Percentiles rank a stretch among this genome's conserved stretches.
phyloP scores from a whole-genome alignment of 1,140 invertebrate genomes.

The Magallana angulata region DNA sequence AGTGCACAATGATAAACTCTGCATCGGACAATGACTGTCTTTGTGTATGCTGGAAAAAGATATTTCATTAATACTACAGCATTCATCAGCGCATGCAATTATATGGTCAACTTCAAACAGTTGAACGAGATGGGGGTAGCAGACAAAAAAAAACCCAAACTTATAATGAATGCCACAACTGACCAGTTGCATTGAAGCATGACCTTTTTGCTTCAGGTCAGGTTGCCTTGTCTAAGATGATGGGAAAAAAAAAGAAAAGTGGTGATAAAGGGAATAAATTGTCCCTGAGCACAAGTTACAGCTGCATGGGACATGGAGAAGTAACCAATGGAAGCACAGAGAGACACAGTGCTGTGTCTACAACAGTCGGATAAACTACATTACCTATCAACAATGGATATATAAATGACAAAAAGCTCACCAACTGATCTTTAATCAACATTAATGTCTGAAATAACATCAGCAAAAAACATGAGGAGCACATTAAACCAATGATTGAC shows the following conservation, averaged over 20 bases:
- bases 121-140: constrained; percentile 25
- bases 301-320: neutral
- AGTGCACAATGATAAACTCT: constrained; percentile 14
- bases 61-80: constrained; percentile 36
- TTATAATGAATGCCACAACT: constrained; percentile 5
- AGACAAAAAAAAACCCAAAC: neutral
- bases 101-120: constrained; percentile 15
- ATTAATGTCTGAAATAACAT: neutral
- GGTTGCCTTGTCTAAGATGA: constrained; percentile 32
- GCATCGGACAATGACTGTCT: constrained; percentile 6
- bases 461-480: neutral
- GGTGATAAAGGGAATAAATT: neutral
- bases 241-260: neutral
- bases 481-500: neutral
- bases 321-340: no score
- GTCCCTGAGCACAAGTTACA: neutral
- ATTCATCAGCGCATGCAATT: constrained; percentile 17
- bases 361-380: neutral
- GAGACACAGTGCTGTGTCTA: no score
- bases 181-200: constrained; percentile 35
- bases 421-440: neutral
- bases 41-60: neutral
- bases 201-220: constrained; percentile 23
- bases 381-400: neutral
- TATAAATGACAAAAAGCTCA: neutral